Percentiles rank a stretch among this genome's conserved stretches.
These are phyloP conservation scores for Scopus umbretta DNA, from an alignment of 2,113 vertebrate genomes.

Conservation along the genomic window DNA sequence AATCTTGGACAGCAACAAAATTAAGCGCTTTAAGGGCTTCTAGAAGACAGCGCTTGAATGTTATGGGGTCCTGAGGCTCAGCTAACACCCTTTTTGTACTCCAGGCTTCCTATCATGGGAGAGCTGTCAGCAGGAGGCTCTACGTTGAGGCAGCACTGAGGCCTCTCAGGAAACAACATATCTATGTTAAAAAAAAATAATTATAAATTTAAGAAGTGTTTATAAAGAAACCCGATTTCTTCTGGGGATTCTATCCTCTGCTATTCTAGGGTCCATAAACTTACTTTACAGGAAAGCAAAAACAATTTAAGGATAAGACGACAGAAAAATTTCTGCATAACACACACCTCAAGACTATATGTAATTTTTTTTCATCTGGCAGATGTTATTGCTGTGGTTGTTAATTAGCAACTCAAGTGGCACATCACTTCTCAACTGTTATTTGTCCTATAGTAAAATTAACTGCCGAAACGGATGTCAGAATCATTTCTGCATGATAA, in stretches of 20 bases:
- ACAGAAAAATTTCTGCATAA: not conserved
- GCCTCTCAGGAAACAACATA: not conserved
- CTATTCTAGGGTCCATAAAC: not conserved
- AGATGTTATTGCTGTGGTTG: not conserved
- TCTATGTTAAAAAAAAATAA: not conserved
- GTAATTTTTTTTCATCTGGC: not conserved
- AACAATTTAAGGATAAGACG: not conserved
- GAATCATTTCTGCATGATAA: slow-evolving; percentile 46
- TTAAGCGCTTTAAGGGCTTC: no score
- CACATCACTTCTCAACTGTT: slow-evolving; percentile 3
- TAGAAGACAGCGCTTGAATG: not conserved
- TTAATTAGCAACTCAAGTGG: slow-evolving; percentile 39
- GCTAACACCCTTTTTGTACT: not conserved
- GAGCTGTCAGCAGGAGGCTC: not conserved
- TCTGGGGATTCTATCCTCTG: not conserved
- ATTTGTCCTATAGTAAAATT: slow-evolving; percentile 41
- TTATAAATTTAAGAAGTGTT: not conserved
- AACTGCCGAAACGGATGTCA: slow-evolving; percentile 36
- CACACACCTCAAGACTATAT: not conserved
- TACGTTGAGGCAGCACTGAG: not conserved
- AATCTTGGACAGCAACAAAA: no score
- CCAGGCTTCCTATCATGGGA: not conserved
- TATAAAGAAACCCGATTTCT: not conserved
- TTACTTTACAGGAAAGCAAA: not conserved
- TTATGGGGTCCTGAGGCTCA: not conserved